phyloP scores from a whole-genome alignment of 1,140 invertebrate species.

The Potamilus streckersoni region DNA sequence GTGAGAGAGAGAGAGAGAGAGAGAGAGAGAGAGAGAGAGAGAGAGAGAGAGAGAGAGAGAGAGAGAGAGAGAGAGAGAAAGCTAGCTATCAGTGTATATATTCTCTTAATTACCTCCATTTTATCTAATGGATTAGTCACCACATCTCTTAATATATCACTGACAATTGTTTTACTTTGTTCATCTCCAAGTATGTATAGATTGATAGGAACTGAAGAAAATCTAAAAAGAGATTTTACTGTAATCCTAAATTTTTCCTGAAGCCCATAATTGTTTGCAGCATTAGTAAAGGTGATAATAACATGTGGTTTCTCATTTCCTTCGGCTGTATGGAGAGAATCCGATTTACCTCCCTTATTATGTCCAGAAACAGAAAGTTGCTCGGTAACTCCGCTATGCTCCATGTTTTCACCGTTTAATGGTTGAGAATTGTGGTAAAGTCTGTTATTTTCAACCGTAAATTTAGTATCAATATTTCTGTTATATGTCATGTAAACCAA shows the following conservation, averaged over 20 bases:
- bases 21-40: no score
- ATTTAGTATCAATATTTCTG: not conserved
- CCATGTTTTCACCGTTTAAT: not conserved
- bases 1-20: no score
- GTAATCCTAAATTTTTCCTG: slow-evolving; percentile 74
- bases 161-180: slow-evolving; percentile 75
- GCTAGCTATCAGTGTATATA: no score
- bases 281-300: slow-evolving; percentile 73
- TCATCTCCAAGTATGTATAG: slow-evolving; percentile 79
- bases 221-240: slow-evolving; percentile 72
- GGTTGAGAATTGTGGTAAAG: not conserved
- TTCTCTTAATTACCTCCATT: no score
- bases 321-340: not conserved
- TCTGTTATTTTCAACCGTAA: not conserved
- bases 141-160: slow-evolving; percentile 70
- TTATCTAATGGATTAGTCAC: no score
- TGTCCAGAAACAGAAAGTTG: no score
- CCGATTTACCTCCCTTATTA: not conserved
- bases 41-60: no score
- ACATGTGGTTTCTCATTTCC: slow-evolving; percentile 48
- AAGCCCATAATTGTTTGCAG: slow-evolving; percentile 72
- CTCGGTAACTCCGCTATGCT: not conserved
- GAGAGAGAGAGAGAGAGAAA: no score
- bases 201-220: slow-evolving; percentile 71
- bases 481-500: not conserved